Conservation (phyloP, 1,140 invertebrate genomes). For the Panagrolaimus sp. region DNA sequence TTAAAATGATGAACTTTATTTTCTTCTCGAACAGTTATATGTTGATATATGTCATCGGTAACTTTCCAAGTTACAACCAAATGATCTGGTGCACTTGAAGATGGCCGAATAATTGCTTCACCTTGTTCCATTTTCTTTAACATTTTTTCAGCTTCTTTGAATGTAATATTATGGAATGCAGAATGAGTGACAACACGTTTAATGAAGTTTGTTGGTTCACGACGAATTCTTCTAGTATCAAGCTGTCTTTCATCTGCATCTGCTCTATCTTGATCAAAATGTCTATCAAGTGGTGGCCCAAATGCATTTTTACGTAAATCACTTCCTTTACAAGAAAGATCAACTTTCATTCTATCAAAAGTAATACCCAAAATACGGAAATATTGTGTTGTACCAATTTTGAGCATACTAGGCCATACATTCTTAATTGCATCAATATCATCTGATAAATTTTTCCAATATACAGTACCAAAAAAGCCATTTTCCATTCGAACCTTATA, state of each 20-base stretch:
- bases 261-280: conserved; percentile 79
- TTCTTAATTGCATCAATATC: conserved; percentile 63
- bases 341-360: conserved; percentile 83
- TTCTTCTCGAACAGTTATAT: conserved; percentile 89
- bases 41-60: conserved; percentile 82
- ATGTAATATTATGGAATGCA: conserved; percentile 92
- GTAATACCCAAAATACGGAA: conserved; percentile 91
- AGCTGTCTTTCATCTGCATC: conserved; percentile 21
- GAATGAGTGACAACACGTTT: conserved; percentile 96
- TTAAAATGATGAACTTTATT: conserved; percentile 95
- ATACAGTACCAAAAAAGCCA: conserved; percentile 85
- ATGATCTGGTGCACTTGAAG: conserved; percentile 77
- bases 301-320: conserved; percentile 84
- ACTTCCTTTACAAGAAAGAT: conserved; percentile 84
- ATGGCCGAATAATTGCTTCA: conserved; percentile 88
- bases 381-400: conserved; percentile 77
- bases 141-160: conserved; percentile 80
- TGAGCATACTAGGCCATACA: conserved; percentile 27
- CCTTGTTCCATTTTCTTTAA: conserved; percentile 81
- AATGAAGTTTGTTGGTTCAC: conserved; percentile 60
- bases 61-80: conserved; percentile 98
- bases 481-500: conserved; percentile 84
- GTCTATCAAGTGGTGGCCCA: conserved; percentile 76
- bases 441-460: conserved; percentile 88
- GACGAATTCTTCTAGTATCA: conserved; percentile 9